Evolutionary conservation across 2,888 invertebrate species (phyloP), one percentile per base, ranked within the genome.

Genomic region (Cerceris ruficornis): DNA sequence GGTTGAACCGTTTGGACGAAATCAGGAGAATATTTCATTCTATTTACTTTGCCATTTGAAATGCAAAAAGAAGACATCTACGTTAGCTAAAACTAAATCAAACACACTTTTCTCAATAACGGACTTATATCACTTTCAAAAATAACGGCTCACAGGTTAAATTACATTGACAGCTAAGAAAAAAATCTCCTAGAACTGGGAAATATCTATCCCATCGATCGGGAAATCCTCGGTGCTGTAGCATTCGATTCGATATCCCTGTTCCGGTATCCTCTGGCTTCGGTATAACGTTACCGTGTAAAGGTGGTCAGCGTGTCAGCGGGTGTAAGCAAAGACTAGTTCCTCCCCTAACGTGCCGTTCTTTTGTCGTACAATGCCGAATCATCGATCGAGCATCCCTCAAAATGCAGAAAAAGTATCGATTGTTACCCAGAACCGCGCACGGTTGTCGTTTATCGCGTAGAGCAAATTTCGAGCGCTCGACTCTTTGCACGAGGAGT

Each of bases 231-330:
- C 78, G 46, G 28, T 62, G 57, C n/a, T 49, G 17, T 28, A 75
- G 46, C 71, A 58, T 78, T 76, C 75, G 78, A 54, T 15, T 64
- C 75, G 75, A 68, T 76, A 70, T 77, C 75, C 80, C 60, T 49
- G 85, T 89, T 89, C 89, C 90, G 88, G 87, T 84, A 82, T 82
- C 77, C 74, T 75, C 77, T 82, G 90, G 90, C 90, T 90, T 89
- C 87, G 82, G 81, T 88, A 77, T 90, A 83, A 78, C 73, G 82
- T 90, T 90, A 89, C 90, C 73, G 77, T 28, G 28, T 80, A 88
- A 89, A 89, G 85, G 81, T 88, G 87, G 86, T 83, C 82, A 82
- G 79, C 88, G 88, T 80, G 82, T 73, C 85, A 78, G 77, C 69
- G 28, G 4, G 58, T 66, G 69, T 80, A 75, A 83, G 82, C 77